Conservation (phyloP, 2,888 invertebrate genomes). For the Cerceris ruficornis region DNA sequence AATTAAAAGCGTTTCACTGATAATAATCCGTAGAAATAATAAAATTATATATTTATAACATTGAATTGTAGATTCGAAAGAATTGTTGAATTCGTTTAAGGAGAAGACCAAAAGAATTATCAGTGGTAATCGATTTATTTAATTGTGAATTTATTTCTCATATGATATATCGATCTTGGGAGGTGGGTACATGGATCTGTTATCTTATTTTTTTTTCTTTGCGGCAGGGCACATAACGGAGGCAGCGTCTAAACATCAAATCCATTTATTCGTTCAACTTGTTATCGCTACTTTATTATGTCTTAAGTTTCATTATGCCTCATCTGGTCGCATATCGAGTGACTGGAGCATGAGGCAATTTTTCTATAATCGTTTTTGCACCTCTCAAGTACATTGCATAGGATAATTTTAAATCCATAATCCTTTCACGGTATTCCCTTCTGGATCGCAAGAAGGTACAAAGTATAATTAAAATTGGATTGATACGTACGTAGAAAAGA, state of each 20-base stretch:
- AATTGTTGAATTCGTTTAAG: no score
- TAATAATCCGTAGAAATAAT: no score
- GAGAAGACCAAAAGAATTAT: slow-evolving; percentile 20
- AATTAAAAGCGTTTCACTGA: no score
- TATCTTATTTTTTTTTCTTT: slow-evolving; percentile 52
- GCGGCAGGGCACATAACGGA: slow-evolving; percentile 68
- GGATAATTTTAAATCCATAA: background rate
- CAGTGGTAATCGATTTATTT: slow-evolving; percentile 49
- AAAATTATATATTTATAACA: no score
- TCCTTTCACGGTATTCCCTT: slow-evolving; percentile 12
- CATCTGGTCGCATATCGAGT: slow-evolving; percentile 62
- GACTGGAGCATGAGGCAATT: slow-evolving; percentile 67
- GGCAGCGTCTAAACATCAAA: slow-evolving; percentile 76
- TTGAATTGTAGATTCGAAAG: no score
- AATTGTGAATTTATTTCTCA: slow-evolving; percentile 69
- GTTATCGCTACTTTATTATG: slow-evolving; percentile 64
- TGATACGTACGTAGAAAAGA: slow-evolving; percentile 18
- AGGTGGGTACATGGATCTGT: slow-evolving; percentile 60
- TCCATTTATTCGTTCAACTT: slow-evolving; percentile 73
- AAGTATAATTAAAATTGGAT: background rate
- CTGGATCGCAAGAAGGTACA: slow-evolving; percentile 6
- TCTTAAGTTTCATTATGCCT: slow-evolving; percentile 58
- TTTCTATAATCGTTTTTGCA: slow-evolving; percentile 12
- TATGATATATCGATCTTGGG: slow-evolving; percentile 62
- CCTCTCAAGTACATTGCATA: background rate